Percentiles rank a stretch among this genome's conserved stretches.
phyloP scores from a whole-genome alignment of 2,113 vertebrate genomes.

The Atlantisia rogersi region DNA sequence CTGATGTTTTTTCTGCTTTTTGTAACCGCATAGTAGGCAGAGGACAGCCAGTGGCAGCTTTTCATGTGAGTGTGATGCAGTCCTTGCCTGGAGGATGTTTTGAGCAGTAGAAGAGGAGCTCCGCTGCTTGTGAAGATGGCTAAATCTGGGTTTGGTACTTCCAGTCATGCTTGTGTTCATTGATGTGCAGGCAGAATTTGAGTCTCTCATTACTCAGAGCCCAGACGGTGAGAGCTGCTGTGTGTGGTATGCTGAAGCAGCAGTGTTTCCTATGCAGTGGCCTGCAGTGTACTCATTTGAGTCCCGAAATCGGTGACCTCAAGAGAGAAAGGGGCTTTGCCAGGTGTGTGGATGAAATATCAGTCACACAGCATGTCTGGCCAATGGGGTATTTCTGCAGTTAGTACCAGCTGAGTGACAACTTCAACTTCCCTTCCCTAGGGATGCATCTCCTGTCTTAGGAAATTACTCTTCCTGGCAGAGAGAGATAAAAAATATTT shows the following conservation, averaged over 20 bases:
- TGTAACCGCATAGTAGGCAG: background rate
- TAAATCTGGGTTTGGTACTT: background rate
- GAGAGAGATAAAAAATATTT: background rate
- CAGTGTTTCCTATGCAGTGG: background rate
- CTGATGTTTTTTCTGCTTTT: background rate
- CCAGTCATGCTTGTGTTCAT: background rate
- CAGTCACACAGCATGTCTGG: fast-evolving
- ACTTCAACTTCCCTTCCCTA: background rate
- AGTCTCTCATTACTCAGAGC: background rate
- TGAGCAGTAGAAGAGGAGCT: background rate
- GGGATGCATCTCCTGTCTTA: background rate
- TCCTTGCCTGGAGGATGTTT: background rate
- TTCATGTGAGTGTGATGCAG: background rate
- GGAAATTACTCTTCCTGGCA: background rate
- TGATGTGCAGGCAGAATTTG: background rate
- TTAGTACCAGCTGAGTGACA: background rate
- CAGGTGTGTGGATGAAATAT: background rate
- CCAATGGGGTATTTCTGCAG: background rate
- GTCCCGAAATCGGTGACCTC: background rate
- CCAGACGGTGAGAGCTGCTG: background rate
- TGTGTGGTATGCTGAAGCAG: background rate
- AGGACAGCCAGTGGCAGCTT: background rate
- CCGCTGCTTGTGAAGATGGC: background rate
- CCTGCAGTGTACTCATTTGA: background rate
- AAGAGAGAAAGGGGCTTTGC: background rate